Base-by-base conservation (phyloP, 2,797 vertebrate species). In the Oryzias dopingdopingensis region DNA sequence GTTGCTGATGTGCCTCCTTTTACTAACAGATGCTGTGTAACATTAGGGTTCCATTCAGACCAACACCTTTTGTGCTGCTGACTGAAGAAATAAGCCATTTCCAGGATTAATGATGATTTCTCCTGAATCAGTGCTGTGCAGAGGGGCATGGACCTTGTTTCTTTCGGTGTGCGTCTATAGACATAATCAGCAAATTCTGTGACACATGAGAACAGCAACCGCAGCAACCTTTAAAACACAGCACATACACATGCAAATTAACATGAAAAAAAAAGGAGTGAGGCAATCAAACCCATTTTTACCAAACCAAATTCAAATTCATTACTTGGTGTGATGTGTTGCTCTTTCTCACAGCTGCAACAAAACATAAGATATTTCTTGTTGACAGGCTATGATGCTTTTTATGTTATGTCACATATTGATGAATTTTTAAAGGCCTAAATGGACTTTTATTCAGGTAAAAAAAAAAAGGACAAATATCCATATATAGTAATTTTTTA, bases 51-150 rank as follows among this genome's bases (percentile, higher is more conserved):
- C 17, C 41, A 43, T 32, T 18, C 23, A 29, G 24, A 37, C 26
- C 52, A 16, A 54, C 44, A 29, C 4, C 16, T n/a, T 29, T 54
- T 24, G 16, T 54, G 52, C 26, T 54, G 22, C 24, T 55, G 52
- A 29, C 52, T 29, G 42, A 16, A 45, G 24, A 24, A 44, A 24
- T 42, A 46, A 24, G 22, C 26, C 37, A n/a, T 42, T 49, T 17
- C 16, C 56, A 42, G 46, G 22, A 58, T 14, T 26, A 18, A 58
- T 58, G 46, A 24, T 24, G 46, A 54, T 44, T 41, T 44, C 22
- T 44, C 4, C 26, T 54, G 42, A 54, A 54, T 54, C 52, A 44
- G 32, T 57, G 45, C 37, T n/a, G 37, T 42, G 22, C 23, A 51
- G 49, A 45, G 42, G 24, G 24, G 17, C 23, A 42, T 26, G 6